These are phyloP conservation scores for Amiota mariae DNA, from an alignment of 2,888 invertebrate genomes.

Conservation along the genomic window DNA sequence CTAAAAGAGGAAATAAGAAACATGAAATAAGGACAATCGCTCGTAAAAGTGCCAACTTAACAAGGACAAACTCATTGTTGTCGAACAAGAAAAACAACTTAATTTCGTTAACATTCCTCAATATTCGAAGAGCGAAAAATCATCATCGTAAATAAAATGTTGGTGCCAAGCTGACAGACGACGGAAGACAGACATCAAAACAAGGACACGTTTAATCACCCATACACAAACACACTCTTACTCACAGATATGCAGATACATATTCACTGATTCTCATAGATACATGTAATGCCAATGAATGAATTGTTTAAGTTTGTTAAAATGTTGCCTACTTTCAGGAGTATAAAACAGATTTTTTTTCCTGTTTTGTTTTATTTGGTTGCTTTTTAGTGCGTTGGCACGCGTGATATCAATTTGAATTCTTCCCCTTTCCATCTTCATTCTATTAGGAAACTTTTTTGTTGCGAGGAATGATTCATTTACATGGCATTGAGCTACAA, in stretches of 20 bases:
- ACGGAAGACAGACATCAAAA: neutral
- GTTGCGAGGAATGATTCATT: slow-evolving; percentile 50
- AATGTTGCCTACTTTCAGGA: slow-evolving; percentile 19
- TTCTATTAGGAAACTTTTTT: neutral
- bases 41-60: too few relatives aligned
- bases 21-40: too few relatives aligned
- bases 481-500: neutral
- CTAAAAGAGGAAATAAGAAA: too few relatives aligned
- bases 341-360: slow-evolving; percentile 14
- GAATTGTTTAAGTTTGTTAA: too few relatives aligned
- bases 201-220: neutral
- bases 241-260: too few relatives aligned
- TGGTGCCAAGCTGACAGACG: slow-evolving; percentile 15
- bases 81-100: slow-evolving; percentile 2
- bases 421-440: neutral
- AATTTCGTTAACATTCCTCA: slow-evolving; percentile 17
- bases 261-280: too few relatives aligned
- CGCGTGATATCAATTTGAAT: slow-evolving; percentile 53
- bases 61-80: too few relatives aligned
- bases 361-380: neutral
- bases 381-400: slow-evolving; percentile 46
- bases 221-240: too few relatives aligned
- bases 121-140: neutral
- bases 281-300: too few relatives aligned
- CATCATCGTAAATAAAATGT: slow-evolving; percentile 15